A percentile compares a stretch with the other conserved stretches of the same genome.
These are phyloP conservation scores for Xyrichtys novacula DNA, from an alignment of 2,797 vertebrate species.

Conservation along the genomic window DNA sequence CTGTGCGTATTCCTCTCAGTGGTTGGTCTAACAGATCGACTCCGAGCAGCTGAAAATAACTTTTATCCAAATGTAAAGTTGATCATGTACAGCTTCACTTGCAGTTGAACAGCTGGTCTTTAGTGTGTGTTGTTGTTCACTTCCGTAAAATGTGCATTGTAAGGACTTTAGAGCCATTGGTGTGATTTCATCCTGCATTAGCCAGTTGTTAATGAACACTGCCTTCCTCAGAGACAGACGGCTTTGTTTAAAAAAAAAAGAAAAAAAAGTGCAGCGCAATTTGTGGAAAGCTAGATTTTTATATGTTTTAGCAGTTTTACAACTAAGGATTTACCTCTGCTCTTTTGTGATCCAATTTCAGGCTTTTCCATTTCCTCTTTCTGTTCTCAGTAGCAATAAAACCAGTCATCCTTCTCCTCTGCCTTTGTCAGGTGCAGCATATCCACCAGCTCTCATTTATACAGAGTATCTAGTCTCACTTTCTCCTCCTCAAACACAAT, in stretches of 20 bases:
- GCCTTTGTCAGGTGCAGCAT: conserved; percentile 30
- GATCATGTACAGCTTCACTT: conserved; percentile 1
- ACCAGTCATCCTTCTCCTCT: conserved; percentile 35
- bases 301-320: conserved; percentile 13
- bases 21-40: conserved; percentile 32
- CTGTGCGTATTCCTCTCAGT: conserved; percentile 32
- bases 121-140: not conserved
- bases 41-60: conserved; percentile 54
- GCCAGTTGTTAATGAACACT: not conserved
- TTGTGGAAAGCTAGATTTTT: conserved; percentile 10
- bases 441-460: conserved; percentile 36
- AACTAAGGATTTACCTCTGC: conserved; percentile 9
- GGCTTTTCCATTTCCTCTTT: conserved; percentile 26
- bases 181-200: conserved; percentile 1
- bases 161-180: conserved; percentile 6
- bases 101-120: conserved; percentile 37
- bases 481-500: conserved; percentile 37
- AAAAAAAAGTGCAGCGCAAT: not conserved
- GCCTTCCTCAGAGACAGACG: not conserved
- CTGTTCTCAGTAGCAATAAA: conserved; percentile 45
- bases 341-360: conserved; percentile 38
- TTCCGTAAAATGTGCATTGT: conserved; percentile 8
- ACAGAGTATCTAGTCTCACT: conserved; percentile 24
- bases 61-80: conserved; percentile 25
- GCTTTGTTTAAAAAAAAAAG: conserved; percentile 2